phyloP scores from a whole-genome alignment of 2,797 vertebrate genomes.

The Muscicapa comitata region DNA sequence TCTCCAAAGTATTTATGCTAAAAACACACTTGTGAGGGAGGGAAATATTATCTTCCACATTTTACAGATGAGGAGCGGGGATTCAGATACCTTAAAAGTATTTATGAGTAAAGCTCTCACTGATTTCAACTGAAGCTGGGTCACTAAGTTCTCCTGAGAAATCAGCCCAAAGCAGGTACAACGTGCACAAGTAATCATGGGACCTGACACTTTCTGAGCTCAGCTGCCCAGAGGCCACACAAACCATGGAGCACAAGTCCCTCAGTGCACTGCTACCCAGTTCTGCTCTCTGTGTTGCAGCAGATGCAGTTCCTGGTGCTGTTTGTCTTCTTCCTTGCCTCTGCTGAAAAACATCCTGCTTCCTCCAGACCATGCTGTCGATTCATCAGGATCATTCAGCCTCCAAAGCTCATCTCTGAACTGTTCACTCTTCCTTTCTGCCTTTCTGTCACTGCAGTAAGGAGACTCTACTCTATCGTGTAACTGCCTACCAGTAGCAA shows the following conservation, averaged over 20 bases:
- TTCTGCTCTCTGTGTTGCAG: not conserved
- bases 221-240: not conserved
- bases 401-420: not conserved
- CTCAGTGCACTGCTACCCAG: not conserved
- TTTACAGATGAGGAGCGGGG: not conserved
- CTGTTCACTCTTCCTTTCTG: not conserved
- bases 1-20: not conserved
- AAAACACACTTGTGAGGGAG: not conserved
- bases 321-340: not conserved
- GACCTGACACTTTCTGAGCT: not conserved
- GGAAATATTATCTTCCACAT: not conserved
- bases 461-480: not conserved
- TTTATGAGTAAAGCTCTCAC: not conserved
- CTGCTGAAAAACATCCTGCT: not conserved
- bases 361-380: not conserved
- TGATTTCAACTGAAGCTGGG: not conserved
- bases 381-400: not conserved
- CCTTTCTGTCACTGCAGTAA: not conserved
- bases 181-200: rapidly evolving
- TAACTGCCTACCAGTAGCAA: not conserved
- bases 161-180: not conserved
- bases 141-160: not conserved
- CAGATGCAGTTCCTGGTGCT: not conserved
- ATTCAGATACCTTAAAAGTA: not conserved
- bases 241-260: not conserved